These are phyloP conservation scores for Cetoscarus ocellatus DNA, from an alignment of 2,797 vertebrate species.

Conservation along the genomic window DNA sequence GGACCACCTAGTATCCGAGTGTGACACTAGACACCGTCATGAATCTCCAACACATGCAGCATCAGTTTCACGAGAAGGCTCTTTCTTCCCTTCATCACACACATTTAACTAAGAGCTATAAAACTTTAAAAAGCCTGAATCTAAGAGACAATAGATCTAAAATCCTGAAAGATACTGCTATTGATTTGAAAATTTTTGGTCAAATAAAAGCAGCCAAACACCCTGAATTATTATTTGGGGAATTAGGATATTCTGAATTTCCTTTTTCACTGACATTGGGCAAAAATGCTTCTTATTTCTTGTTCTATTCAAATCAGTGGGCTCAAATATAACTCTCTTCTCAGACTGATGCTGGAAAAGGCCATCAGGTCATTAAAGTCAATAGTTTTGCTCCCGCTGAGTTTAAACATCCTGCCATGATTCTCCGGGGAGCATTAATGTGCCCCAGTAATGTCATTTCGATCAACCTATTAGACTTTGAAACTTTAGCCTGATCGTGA, in stretches of 20 bases:
- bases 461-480: slow-evolving; percentile 25
- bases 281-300: not conserved
- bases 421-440: slow-evolving; percentile 19
- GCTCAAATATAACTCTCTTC: not conserved
- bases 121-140: not conserved
- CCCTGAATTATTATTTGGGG: too few species aligned
- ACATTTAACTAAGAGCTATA: not conserved
- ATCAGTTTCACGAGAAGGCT: not conserved
- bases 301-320: not conserved
- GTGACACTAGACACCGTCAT: not conserved
- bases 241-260: not conserved
- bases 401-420: not conserved
- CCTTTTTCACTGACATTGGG: not conserved
- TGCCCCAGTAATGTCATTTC: slow-evolving; percentile 14
- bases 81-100: not conserved
- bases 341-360: not conserved
- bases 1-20: not conserved
- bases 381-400: not conserved
- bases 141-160: not conserved
- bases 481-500: slow-evolving; percentile 24
- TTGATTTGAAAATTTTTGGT: not conserved
- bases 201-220: too few species aligned
- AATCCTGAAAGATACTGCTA: not conserved
- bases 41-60: too few species aligned
- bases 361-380: not conserved